Percentiles rank a stretch among this genome's conserved stretches.
Evolutionary conservation across 2,113 vertebrate genomes (phyloP).

Genomic region (Catagonus wagneri): DNA sequence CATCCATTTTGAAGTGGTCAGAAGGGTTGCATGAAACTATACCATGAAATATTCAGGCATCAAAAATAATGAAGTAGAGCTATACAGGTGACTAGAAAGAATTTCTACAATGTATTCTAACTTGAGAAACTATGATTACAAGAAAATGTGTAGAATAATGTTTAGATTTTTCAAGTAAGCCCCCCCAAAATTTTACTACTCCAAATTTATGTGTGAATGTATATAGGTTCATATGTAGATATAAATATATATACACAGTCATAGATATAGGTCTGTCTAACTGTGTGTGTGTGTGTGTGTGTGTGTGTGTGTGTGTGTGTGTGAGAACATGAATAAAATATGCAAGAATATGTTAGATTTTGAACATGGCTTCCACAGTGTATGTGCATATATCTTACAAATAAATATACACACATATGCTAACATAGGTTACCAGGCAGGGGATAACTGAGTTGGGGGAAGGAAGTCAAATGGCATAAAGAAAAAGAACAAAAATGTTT

Average conservation of each 20-base stretch:
- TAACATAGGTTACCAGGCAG: neutral
- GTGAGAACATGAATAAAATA: neutral
- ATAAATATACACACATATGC: neutral
- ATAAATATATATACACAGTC: neutral
- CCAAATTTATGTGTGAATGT: neutral
- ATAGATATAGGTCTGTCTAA: neutral
- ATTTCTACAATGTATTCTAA: neutral
- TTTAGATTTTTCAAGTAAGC: neutral
- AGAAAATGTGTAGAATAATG: neutral
- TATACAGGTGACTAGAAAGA: neutral
- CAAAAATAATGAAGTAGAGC: neutral
- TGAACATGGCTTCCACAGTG: neutral
- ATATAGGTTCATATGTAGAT: neutral
- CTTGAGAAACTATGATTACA: neutral
- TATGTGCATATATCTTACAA: neutral
- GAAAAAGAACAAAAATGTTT: neutral
- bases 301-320: neutral
- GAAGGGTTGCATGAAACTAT: neutral
- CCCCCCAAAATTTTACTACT: neutral
- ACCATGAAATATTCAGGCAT: neutral
- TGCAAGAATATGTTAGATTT: neutral
- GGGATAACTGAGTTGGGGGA: neutral
- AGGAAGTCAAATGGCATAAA: neutral
- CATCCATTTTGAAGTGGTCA: neutral
- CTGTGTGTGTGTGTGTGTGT: neutral